Conservation (phyloP, 2,888 invertebrate genomes). For the Pterobdella sp. region DNA sequence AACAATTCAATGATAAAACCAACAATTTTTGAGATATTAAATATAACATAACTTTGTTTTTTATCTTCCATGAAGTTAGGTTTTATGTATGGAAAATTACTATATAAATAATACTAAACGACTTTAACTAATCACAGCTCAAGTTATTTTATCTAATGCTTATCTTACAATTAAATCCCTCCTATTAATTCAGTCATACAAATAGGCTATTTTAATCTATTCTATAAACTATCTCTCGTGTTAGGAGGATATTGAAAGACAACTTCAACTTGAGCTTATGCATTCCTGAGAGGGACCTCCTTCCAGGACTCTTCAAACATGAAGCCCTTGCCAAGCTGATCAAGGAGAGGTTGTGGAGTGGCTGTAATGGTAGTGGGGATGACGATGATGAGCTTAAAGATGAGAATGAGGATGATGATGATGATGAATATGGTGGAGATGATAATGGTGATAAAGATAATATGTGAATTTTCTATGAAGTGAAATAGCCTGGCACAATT, state of each 20-base stretch:
- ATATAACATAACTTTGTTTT: too few species aligned
- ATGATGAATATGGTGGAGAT: neutral
- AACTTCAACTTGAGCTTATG: constrained; percentile 42
- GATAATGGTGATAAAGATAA: neutral
- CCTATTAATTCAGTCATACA: too few species aligned
- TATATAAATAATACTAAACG: too few species aligned
- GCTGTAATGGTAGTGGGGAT: neutral
- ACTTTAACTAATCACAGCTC: too few species aligned
- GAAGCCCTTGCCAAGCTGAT: constrained; percentile 44
- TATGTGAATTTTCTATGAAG: neutral
- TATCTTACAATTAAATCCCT: too few species aligned
- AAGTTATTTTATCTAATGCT: too few species aligned
- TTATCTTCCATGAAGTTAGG: too few species aligned
- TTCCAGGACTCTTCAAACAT: constrained; percentile 43
- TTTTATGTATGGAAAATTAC: too few species aligned
- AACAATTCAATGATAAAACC: too few species aligned
- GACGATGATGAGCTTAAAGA: neutral
- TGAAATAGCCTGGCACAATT: neutral
- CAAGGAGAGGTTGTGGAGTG: constrained; percentile 41
- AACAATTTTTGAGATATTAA: too few species aligned
- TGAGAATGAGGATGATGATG: neutral
- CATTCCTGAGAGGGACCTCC: constrained; percentile 44
- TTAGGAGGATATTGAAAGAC: constrained; percentile 39
- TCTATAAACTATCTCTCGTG: neutral
- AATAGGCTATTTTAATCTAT: neutral